A percentile compares a stretch with the other conserved stretches of the same genome.
phyloP scores from a whole-genome alignment of 2,797 vertebrate genomes.

The Pangasius sanitwongsei region DNA sequence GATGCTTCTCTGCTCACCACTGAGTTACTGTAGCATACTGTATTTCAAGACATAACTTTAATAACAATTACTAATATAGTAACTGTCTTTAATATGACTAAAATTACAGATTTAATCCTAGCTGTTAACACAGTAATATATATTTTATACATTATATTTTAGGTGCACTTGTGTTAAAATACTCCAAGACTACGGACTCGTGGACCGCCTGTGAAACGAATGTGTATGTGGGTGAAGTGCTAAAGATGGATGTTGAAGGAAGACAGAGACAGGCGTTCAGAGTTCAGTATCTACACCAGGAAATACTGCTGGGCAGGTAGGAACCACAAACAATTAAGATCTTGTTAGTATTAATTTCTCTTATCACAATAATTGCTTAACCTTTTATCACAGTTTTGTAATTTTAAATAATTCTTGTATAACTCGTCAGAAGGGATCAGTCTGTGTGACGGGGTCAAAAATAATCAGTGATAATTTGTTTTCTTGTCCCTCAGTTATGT shows the following conservation, averaged over 20 bases:
- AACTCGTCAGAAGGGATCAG: background rate
- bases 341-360: background rate
- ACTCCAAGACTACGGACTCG: constrained; percentile 84
- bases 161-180: constrained; percentile 91
- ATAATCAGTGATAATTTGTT: background rate
- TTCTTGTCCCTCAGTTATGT: constrained; percentile 79
- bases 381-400: background rate
- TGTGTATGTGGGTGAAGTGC: constrained; percentile 79
- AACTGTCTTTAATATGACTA: background rate
- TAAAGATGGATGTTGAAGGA: constrained; percentile 79
- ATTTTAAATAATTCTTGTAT: background rate
- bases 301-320: constrained; percentile 89
- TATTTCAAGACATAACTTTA: background rate
- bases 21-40: background rate
- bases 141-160: background rate
- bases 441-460: background rate
- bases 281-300: constrained; percentile 92
- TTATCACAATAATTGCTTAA: background rate
- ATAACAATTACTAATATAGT: background rate
- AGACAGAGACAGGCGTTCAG: constrained; percentile 85
- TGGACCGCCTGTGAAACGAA: constrained; percentile 89
- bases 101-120: background rate
- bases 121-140: background rate
- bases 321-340: background rate
- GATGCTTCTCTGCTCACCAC: background rate